phyloP scores from a whole-genome alignment of 1,140 invertebrate genomes.

The Magallana ariakensis region DNA sequence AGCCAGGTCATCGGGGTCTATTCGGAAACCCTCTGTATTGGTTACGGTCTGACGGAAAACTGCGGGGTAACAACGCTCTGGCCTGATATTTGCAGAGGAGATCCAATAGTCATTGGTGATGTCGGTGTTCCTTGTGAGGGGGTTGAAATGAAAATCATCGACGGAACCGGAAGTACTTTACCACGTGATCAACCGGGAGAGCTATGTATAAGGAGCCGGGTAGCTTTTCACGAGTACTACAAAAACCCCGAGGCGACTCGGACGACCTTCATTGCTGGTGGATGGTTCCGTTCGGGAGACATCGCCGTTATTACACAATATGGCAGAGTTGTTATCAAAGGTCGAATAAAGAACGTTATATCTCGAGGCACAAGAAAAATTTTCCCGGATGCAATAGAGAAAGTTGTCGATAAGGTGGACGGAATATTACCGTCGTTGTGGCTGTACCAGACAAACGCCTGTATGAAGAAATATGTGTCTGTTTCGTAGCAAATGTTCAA shows the following conservation, averaged over 20 bases:
- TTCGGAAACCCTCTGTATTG: not conserved
- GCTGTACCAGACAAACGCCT: conserved; percentile 39
- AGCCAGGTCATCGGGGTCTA: conserved; percentile 43
- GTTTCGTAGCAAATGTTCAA: not conserved
- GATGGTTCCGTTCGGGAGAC: conserved; percentile 46
- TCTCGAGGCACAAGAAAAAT: conserved; percentile 39
- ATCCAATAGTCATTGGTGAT: conserved; percentile 31
- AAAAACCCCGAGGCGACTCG: conserved; percentile 5
- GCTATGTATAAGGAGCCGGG: conserved; percentile 27
- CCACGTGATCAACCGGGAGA: not conserved
- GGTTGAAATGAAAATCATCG: conserved; percentile 40
- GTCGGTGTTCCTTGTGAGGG: conserved; percentile 40
- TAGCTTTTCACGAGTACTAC: conserved; percentile 19
- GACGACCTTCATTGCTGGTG: not conserved
- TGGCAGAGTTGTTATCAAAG: conserved; percentile 24
- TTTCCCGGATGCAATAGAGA: conserved; percentile 16
- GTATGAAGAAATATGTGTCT: conserved; percentile 21
- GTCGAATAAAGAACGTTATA: conserved; percentile 38
- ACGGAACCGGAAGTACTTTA: conserved; percentile 4
- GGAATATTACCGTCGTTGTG: conserved; percentile 5
- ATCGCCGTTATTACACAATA: not conserved
- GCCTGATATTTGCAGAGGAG: not conserved
- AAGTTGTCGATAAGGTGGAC: not conserved
- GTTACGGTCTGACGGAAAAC: conserved; percentile 36
- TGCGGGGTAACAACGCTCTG: not conserved